These are phyloP conservation scores for Drosophila mayri DNA, from an alignment of 1,140 invertebrate genomes.

Conservation along the genomic window DNA sequence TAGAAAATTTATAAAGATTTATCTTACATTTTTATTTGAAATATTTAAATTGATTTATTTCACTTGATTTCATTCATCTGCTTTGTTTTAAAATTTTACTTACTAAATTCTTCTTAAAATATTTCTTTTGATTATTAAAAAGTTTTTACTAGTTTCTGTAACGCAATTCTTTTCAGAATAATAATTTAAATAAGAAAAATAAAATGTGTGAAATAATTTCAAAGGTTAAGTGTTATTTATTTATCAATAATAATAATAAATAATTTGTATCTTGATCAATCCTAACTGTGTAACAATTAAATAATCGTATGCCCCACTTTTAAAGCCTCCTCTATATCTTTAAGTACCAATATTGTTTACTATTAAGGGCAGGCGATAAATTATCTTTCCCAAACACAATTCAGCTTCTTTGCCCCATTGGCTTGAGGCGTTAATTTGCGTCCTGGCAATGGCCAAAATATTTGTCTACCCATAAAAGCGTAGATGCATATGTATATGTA, in stretches of 20 bases:
- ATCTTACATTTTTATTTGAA: neutral
- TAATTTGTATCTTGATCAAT: no score
- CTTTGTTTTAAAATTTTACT: no score
- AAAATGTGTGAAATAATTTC: neutral
- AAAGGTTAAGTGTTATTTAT: no score
- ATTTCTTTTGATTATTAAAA: neutral
- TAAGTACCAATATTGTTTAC: neutral
- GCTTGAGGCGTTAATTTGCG: conserved; percentile 41
- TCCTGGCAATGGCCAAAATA: conserved; percentile 49
- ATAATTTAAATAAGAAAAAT: neutral
- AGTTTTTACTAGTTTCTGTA: neutral
- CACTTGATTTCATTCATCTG: no score
- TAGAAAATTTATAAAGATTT: neutral
- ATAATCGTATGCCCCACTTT: neutral
- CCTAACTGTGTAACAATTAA: neutral
- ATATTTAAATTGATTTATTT: no score
- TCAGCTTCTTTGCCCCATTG: conserved; percentile 7
- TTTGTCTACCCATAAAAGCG: conserved; percentile 36
- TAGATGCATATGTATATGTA: conserved; percentile 21
- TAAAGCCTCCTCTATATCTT: neutral
- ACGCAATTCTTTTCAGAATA: neutral
- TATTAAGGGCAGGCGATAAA: neutral
- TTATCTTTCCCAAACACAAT: conserved; percentile 23
- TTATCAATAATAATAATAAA: neutral
- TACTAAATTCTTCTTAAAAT: neutral